These are phyloP conservation scores for Platalea minor DNA, from an alignment of 2,797 vertebrate species.

Conservation along the genomic window DNA sequence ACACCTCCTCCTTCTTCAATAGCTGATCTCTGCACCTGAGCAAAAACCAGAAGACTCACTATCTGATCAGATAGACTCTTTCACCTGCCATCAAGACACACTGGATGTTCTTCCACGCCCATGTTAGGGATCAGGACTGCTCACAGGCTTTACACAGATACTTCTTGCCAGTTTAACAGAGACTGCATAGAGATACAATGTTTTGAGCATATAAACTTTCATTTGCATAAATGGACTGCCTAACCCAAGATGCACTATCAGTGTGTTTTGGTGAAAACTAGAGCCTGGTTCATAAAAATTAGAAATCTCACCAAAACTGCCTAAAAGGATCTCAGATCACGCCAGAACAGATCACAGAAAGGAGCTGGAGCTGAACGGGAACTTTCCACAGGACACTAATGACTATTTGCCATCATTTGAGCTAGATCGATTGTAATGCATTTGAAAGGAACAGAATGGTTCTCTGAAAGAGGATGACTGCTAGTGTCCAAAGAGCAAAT, in stretches of 20 bases:
- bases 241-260: not conserved
- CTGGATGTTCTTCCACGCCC: not conserved
- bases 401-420: not conserved
- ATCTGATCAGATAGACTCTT: not conserved
- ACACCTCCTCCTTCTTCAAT: not conserved
- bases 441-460: not conserved
- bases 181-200: not conserved
- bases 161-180: not conserved
- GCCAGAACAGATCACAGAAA: not conserved
- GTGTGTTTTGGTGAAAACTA: not conserved
- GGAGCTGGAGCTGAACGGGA: not conserved
- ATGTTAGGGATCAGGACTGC: not conserved
- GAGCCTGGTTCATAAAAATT: not conserved
- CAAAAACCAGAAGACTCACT: not conserved
- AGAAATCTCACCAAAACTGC: not conserved
- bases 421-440: not conserved
- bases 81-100: not conserved
- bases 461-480: not conserved
- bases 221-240: not conserved
- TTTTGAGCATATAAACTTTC: not conserved
- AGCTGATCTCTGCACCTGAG: not conserved
- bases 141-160: not conserved
- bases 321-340: not conserved
- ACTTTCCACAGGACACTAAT: not conserved
- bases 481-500: not conserved